Evolutionary conservation across 2,797 vertebrate genomes (phyloP), one percentile per base, ranked within the genome.

Genomic region (Mastacembelus armatus): DNA sequence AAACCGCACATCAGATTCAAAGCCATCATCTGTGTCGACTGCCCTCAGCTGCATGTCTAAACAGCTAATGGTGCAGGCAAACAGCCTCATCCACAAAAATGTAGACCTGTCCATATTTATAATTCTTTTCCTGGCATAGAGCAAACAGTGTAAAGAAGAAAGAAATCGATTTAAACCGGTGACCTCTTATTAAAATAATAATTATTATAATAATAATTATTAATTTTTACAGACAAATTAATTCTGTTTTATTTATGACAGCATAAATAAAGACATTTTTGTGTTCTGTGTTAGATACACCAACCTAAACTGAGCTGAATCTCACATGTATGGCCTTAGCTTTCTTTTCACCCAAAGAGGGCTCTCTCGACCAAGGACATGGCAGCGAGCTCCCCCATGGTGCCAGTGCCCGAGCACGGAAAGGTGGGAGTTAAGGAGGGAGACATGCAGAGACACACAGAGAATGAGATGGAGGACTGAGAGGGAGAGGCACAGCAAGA

Each of bases 1-100:
- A 94, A 96, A 94, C 87, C 78, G 70, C 90, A 56, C 90, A 90
- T 95, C 91, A 92, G 91, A 87, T 38, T 76, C 55, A 64, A 56
- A 85, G n/a, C 51, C 58, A 26, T 63, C 62, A 32, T 69, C 69
- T 92, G 89, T 92, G 90, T 89, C 88, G 90, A 91, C 93, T 89
- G 93, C 79, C 70, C 85, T 84, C 71, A 92, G 91, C 90, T 85
- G 84, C 74, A 84, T 74, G 64, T 81, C 72, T 90, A 90, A 79
- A 78, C 62, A 71, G 86, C 85, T 81, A 84, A 85, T 73, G 75
- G 82, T 72, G 75, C 71, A 85, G 58, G 75, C n/a, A 56, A 29
- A 66, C 73, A 66, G 74, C 88, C 44, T 54, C 60, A 68, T 81
- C 74, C 36, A 65, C 66, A 82, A 61, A 85, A 77, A 85, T 56